A percentile compares a stretch with the other conserved stretches of the same genome.
Conservation (phyloP, 2,797 vertebrate genomes). For the Thalassophryne amazonica region DNA sequence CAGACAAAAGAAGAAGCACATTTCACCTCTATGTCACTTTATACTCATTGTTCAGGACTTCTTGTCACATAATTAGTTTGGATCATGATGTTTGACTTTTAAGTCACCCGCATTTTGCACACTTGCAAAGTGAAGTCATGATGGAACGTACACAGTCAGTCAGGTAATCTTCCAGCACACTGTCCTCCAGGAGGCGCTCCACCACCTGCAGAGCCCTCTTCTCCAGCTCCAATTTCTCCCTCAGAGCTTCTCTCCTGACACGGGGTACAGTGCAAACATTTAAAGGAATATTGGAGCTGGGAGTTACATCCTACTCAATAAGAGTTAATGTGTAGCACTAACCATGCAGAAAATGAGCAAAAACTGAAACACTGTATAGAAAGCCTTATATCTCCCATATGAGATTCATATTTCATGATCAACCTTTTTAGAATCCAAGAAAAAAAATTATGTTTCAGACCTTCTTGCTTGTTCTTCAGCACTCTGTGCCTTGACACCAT, state of each 20-base stretch:
- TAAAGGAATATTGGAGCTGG: background rate
- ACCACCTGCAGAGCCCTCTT: conserved; percentile 84
- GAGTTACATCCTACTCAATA: background rate
- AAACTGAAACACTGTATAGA: too few relatives aligned
- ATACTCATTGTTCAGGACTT: too few relatives aligned
- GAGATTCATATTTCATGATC: too few relatives aligned
- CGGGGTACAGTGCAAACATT: background rate
- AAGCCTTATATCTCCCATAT: too few relatives aligned
- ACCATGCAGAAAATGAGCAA: background rate
- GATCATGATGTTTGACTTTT: too few relatives aligned
- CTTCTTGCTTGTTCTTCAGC: conserved; percentile 69
- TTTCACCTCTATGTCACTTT: too few relatives aligned
- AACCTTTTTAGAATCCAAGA: too few relatives aligned
- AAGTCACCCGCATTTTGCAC: too few relatives aligned
- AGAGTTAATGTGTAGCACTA: background rate
- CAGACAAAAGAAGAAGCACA: too few relatives aligned
- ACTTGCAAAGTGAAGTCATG: too few relatives aligned
- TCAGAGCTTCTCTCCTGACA: conserved; percentile 82
- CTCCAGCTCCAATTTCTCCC: conserved; percentile 85
- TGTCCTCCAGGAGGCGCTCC: conserved; percentile 88
- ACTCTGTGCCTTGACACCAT: conserved; percentile 26
- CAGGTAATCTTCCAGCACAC: conserved; percentile 87
- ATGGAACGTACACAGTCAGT: conserved; percentile 80
- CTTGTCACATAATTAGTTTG: too few relatives aligned
- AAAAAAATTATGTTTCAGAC: conserved; percentile 28